Conservation (phyloP, 1,140 invertebrate species). For the Macrostomum lignano region DNA sequence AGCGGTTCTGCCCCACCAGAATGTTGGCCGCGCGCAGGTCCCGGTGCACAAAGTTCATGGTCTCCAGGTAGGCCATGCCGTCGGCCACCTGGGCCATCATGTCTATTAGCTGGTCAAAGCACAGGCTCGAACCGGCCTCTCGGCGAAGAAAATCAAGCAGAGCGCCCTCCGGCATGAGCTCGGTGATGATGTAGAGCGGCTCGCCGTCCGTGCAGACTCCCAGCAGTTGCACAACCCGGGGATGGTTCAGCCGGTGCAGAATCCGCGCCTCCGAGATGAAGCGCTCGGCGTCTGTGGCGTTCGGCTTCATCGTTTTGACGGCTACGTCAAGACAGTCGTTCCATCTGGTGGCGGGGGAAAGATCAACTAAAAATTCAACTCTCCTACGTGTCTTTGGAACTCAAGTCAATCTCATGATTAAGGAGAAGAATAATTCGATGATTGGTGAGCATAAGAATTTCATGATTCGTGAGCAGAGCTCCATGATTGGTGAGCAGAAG, state of each 20-base stretch:
- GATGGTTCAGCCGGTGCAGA: conserved; percentile 85
- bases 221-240: too few relatives aligned
- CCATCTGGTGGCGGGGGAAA: too few relatives aligned
- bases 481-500: too few relatives aligned
- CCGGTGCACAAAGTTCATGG: conserved; percentile 77
- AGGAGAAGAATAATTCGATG: too few relatives aligned
- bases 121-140: too few relatives aligned
- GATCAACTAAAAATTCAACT: too few relatives aligned
- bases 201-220: conserved; percentile 91
- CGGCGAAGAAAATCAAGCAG: conserved; percentile 41
- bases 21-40: too few relatives aligned
- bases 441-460: too few relatives aligned
- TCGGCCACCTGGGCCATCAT: conserved; percentile 92
- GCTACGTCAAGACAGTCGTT: conserved; percentile 69
- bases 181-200: too few relatives aligned
- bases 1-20: conserved; percentile 73
- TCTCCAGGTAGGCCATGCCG: conserved; percentile 91
- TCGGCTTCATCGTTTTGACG: conserved; percentile 73
- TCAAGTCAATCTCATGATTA: too few relatives aligned
- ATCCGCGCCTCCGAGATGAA: conserved; percentile 84
- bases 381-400: too few relatives aligned
- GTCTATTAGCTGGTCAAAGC: conserved; percentile 84
- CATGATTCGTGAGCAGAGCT: too few relatives aligned
- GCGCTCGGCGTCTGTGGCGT: conserved; percentile 76
- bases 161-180: conserved; percentile 86